Evolutionary conservation across 2,113 vertebrate species (phyloP), one percentile per base, ranked within the genome.

Genomic region (Bubalus kerabau): DNA sequence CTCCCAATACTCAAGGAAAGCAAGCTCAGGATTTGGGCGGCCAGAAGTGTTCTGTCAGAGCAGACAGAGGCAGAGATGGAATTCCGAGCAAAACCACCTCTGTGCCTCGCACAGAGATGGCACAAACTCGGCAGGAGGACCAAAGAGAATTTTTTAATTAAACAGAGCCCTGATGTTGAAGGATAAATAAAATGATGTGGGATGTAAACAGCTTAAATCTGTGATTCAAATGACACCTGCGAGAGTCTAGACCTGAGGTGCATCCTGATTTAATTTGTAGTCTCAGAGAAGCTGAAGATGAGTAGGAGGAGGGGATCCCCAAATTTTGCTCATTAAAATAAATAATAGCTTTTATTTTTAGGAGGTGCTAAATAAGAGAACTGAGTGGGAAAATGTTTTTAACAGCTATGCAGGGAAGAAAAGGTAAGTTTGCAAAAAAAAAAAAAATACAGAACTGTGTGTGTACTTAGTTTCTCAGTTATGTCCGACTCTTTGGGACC

Each of bases 1-100:
- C 98, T 98, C 89, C 98, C 98, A 97, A 97, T 98, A 94, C 97
- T 97, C 91, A 80, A 90, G 96, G 92, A 88, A 90, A 74, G 98
- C 94, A 92, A 24, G 94, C 87, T 91, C 46, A 60, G 21, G 97
- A 74, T 93, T 46, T 84, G 97, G 96, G 97, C 50, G 8, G 98
- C 96, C 92, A 5, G 93, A 89, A 89, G 8, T n/a, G 62, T 40
- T 88, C 78, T 96, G 97, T 97, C 95, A 74, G 85, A 89, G 94
- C 97, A 96, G 64, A 94, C 81, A 8, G 96, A 64, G 67, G 85
- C 54, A 16, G 48, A 30, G 56, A 28, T 6, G 30, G 97, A 94
- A 98, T 80, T 80, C 84, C 97, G 16, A 96, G 97, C 94, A 3
- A 84, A 94, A 62, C 90, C 0, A 0, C 89, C 95, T 96, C 78